Conservation (phyloP, 2,797 vertebrate species). For the Masticophis lateralis region DNA sequence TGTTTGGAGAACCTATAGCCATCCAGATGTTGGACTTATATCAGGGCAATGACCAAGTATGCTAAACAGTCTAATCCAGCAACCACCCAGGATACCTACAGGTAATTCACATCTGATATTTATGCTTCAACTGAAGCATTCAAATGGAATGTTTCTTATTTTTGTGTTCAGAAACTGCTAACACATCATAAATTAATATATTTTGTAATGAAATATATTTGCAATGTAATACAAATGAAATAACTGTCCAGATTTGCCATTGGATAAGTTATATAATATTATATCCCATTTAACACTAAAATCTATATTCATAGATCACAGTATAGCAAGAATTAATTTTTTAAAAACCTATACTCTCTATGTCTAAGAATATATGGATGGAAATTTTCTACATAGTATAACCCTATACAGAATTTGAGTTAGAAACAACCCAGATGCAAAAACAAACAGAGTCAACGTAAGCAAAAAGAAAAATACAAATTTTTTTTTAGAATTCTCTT, state of each 20-base stretch:
- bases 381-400: neutral
- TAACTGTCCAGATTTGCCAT: neutral
- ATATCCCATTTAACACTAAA: neutral
- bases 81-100: neutral
- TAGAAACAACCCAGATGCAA: slow-evolving; percentile 33
- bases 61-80: neutral
- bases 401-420: slow-evolving; percentile 20
- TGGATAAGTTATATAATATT: neutral
- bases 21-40: neutral
- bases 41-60: neutral
- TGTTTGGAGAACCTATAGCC: neutral
- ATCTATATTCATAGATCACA: neutral
- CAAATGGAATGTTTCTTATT: neutral
- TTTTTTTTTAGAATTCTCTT: slow-evolving; percentile 16
- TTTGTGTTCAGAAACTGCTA: neutral
- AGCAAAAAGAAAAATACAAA: neutral
- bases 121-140: neutral
- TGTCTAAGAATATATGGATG: neutral
- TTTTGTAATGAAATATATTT: neutral
- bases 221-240: neutral
- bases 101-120: neutral
- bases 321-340: neutral
- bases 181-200: neutral
- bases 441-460: slow-evolving; percentile 32
- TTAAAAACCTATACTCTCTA: neutral